Conservation (phyloP, 2,797 vertebrate species). For the Microctenopoma steveboyesi region DNA sequence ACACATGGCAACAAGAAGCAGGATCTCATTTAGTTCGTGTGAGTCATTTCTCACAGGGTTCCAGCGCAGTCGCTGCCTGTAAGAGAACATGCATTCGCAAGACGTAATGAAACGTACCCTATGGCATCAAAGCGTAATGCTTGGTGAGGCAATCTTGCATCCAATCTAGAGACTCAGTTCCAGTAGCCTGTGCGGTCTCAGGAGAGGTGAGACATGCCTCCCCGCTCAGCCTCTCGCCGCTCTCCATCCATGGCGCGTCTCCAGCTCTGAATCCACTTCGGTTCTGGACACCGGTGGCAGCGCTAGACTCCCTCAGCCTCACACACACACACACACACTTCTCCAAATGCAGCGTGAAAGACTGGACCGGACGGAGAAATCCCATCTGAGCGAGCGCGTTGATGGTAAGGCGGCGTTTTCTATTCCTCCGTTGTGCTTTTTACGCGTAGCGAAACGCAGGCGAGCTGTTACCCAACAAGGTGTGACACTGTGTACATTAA, state of each 20-base stretch:
- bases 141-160: slow-evolving; percentile 39
- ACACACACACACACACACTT: slow-evolving; percentile 10
- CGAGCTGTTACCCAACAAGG: slow-evolving; percentile 1
- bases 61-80: slow-evolving; percentile 13
- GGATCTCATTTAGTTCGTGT: background rate
- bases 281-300: slow-evolving; percentile 41
- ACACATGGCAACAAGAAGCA: background rate
- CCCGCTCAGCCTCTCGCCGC: slow-evolving; percentile 44
- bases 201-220: slow-evolving; percentile 37
- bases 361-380: slow-evolving; percentile 29
- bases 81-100: slow-evolving; percentile 26
- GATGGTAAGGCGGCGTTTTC: slow-evolving; percentile 54
- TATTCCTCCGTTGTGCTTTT: slow-evolving; percentile 21
- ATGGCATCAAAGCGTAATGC: slow-evolving; percentile 49
- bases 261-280: slow-evolving; percentile 50
- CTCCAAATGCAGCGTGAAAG: slow-evolving; percentile 34
- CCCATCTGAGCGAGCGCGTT: slow-evolving; percentile 31
- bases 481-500: background rate
- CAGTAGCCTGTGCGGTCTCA: slow-evolving; percentile 41
- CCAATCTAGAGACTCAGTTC: slow-evolving; percentile 54
- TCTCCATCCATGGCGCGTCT: slow-evolving; percentile 63
- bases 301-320: slow-evolving; percentile 17
- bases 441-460: slow-evolving; percentile 14
- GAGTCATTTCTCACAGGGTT: background rate
- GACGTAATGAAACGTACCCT: slow-evolving; percentile 48